Conservation (phyloP, 2,113 vertebrate species). For the Apteryx owenii region DNA sequence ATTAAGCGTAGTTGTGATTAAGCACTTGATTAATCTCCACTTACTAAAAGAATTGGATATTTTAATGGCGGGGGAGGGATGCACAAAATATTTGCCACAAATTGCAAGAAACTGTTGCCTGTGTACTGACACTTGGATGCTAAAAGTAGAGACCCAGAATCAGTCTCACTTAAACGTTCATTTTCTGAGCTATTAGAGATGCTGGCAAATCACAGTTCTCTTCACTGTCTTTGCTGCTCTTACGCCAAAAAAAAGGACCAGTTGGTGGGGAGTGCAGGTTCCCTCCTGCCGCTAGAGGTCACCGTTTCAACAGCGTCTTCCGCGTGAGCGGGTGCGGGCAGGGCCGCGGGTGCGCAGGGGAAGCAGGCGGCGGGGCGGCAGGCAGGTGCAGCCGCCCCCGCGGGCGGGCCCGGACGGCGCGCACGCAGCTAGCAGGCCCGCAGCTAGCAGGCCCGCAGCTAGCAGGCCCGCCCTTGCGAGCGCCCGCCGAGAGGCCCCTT, state of each 20-base stretch:
- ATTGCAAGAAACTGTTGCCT: accelerated
- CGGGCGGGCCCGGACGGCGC: too few relatives aligned
- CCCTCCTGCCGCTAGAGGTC: slow-evolving; percentile 50
- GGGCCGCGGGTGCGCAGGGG: too few relatives aligned
- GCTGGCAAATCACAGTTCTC: accelerated
- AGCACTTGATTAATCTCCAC: not conserved
- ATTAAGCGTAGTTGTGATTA: not conserved
- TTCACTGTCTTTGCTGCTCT: not conserved
- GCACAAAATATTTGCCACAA: accelerated
- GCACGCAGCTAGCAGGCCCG: too few relatives aligned
- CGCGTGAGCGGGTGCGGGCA: not conserved
- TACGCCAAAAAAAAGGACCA: accelerated
- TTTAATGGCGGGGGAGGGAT: accelerated
- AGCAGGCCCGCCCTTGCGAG: too few relatives aligned
- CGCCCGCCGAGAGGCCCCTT: too few relatives aligned
- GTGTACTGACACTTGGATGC: accelerated
- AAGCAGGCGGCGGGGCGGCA: too few relatives aligned
- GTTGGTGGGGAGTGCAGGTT: not conserved
- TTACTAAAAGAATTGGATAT: not conserved
- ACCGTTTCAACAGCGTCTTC: not conserved
- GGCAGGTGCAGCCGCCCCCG: too few relatives aligned
- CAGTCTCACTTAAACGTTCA: accelerated
- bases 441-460: too few relatives aligned
- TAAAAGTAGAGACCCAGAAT: accelerated
- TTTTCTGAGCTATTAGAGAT: accelerated